Conservation (phyloP, 2,113 vertebrate genomes). For the Elgaria multicarinata region DNA sequence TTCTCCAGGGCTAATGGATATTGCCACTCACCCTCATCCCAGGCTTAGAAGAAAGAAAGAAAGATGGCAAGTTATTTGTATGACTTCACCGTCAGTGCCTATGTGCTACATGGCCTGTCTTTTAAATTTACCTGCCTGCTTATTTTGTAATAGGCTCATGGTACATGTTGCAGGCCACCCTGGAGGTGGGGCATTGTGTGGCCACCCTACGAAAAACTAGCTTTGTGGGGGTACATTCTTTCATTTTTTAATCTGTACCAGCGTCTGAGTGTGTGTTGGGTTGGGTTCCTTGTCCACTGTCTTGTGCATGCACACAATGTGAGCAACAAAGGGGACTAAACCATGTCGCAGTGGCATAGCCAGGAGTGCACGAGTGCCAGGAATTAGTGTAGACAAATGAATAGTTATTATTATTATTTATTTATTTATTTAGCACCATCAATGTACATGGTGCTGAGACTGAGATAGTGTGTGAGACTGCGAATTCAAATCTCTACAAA, state of each 20-base stretch:
- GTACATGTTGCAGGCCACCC: not conserved
- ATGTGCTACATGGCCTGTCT: not conserved
- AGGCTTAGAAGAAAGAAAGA: not conserved
- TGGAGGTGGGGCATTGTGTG: not conserved
- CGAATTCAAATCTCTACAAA: not conserved
- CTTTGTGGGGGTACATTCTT: not conserved
- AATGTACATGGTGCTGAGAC: too few relatives aligned
- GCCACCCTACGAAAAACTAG: not conserved
- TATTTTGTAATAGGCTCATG: not conserved
- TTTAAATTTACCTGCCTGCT: not conserved
- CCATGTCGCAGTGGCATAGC: not conserved
- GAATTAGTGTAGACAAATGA: not conserved
- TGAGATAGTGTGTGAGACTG: not conserved
- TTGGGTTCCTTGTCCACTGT: not conserved
- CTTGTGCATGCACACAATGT: not conserved
- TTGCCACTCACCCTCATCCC: not conserved
- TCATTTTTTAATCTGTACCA: not conserved
- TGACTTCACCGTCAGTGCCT: not conserved
- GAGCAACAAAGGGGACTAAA: not conserved
- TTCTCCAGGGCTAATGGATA: not conserved
- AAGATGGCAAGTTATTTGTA: not conserved
- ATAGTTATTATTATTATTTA: too few relatives aligned
- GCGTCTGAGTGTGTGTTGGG: too few relatives aligned
- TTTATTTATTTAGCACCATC: too few relatives aligned
- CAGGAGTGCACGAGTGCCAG: not conserved